A percentile compares a stretch with the other conserved stretches of the same genome.
Evolutionary conservation across 2,888 invertebrate genomes (phyloP).

Genomic region (Steromphala cineraria): DNA sequence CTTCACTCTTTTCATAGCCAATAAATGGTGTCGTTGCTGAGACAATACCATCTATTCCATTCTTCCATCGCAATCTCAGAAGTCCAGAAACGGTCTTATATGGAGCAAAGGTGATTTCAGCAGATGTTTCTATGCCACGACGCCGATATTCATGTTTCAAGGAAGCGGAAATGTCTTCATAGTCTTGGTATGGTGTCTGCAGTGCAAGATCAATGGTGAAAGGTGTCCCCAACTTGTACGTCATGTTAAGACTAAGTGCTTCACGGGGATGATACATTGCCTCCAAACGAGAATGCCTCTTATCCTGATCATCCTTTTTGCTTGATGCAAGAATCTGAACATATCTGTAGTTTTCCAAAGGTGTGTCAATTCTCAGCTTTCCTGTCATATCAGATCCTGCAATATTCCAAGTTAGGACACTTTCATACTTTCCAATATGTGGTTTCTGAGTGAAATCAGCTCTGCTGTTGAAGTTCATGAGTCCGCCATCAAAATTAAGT

Average conservation of each 20-base stretch:
- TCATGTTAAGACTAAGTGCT: constrained; percentile 22
- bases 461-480: constrained; percentile 26
- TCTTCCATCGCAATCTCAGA: constrained; percentile 32
- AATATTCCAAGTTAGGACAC: constrained; percentile 27
- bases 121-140: constrained; percentile 26
- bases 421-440: constrained; percentile 33
- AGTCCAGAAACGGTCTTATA: constrained; percentile 40
- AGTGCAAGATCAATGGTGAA: constrained; percentile 21
- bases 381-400: constrained; percentile 30
- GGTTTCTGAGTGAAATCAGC: constrained; percentile 44
- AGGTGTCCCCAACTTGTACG: constrained; percentile 34
- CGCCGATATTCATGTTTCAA: constrained; percentile 31
- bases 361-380: constrained; percentile 48
- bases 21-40: constrained; percentile 51
- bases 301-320: constrained; percentile 23
- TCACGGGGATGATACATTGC: constrained; percentile 34
- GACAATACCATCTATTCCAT: constrained; percentile 25
- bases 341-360: constrained; percentile 38
- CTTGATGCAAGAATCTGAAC: constrained; percentile 36
- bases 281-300: constrained; percentile 25
- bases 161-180: constrained; percentile 11
- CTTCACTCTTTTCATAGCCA: constrained; percentile 44
- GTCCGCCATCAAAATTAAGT: constrained; percentile 10
- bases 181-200: constrained; percentile 18
- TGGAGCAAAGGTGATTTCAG: constrained; percentile 29